Evolutionary conservation across 2,888 invertebrate genomes (phyloP).

Genomic region (Molorchus minor): DNA sequence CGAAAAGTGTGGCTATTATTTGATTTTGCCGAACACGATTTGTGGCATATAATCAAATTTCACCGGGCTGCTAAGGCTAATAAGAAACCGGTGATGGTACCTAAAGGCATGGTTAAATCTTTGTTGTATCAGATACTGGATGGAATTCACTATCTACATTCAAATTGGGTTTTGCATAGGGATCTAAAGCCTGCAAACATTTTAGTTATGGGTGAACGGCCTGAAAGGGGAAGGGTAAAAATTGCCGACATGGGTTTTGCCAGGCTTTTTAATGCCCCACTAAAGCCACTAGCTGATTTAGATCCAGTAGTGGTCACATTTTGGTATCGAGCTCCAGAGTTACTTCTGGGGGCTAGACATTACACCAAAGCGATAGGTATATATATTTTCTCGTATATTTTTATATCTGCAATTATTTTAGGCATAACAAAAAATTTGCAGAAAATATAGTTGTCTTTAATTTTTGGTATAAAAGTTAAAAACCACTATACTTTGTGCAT

Average conservation of each 20-base stretch:
- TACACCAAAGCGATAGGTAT: constrained; percentile 97
- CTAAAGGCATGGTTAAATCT: constrained; percentile 98
- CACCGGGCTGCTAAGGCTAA: constrained; percentile 97
- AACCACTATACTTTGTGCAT: no score
- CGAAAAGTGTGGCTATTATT: constrained; percentile 97
- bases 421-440: not conserved
- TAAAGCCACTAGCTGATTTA: constrained; percentile 96
- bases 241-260: constrained; percentile 99
- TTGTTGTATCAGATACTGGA: constrained; percentile 97
- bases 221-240: constrained; percentile 95
- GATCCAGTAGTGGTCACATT: constrained; percentile 99
- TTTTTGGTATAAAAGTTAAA: no score
- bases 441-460: no score
- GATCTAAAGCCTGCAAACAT: constrained; percentile 99
- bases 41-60: constrained; percentile 99
- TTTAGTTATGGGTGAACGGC: constrained; percentile 98
- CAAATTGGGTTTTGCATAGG: constrained; percentile 98
- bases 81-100: constrained; percentile 95
- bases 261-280: constrained; percentile 94
- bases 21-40: constrained; percentile 98
- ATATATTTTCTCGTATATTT: no score
- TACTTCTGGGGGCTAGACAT: constrained; percentile 92
- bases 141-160: constrained; percentile 98
- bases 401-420: no score
- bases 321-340: constrained; percentile 98